Conservation (phyloP, 2,888 invertebrate species). For the Leptothorax acervorum region DNA sequence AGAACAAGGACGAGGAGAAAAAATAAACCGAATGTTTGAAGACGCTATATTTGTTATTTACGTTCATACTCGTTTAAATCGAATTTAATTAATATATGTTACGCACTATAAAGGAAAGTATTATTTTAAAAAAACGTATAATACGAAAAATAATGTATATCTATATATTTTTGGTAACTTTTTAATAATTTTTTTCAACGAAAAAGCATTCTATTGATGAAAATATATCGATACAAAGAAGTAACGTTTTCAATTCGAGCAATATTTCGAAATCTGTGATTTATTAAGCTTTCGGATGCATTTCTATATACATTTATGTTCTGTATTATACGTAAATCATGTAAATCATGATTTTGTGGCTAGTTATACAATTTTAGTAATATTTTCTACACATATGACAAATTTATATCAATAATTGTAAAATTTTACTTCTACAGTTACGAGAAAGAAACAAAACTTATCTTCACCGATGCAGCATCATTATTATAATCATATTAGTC, state of each 20-base stretch:
- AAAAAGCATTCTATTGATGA: neutral
- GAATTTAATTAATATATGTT: conserved; percentile 22
- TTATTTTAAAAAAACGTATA: neutral
- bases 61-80: neutral
- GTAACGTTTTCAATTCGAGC: neutral
- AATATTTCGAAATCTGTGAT: neutral
- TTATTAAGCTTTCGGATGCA: neutral
- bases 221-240: neutral
- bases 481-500: conserved; percentile 6
- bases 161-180: neutral
- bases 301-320: neutral
- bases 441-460: neutral
- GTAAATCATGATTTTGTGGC: neutral
- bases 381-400: conserved; percentile 11
- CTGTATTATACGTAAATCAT: conserved; percentile 5
- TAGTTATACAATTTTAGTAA: conserved; percentile 2
- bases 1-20: conserved; percentile 23
- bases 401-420: conserved; percentile 14
- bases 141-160: neutral
- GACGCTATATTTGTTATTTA: neutral
- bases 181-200: neutral
- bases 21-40: conserved; percentile 10
- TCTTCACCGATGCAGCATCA: neutral
- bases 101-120: neutral
- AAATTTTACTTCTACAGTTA: neutral